Evolutionary conservation across 2,113 vertebrate species (phyloP).

Genomic region (Lonchura striata): DNA sequence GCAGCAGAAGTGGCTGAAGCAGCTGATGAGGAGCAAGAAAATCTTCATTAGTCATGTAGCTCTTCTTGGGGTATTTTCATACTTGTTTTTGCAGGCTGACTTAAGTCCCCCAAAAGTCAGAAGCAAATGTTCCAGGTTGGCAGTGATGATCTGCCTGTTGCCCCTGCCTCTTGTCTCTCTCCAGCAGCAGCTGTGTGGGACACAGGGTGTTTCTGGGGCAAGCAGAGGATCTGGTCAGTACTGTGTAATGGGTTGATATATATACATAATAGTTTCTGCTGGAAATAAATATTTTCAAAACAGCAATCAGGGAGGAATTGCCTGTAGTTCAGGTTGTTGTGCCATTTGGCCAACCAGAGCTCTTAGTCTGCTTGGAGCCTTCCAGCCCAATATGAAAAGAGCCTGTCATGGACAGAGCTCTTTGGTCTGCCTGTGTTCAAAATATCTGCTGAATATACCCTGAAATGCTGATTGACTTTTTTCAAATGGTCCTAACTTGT

Average conservation of each 20-base stretch:
- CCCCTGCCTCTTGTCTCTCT: not conserved
- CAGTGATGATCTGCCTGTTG: not conserved
- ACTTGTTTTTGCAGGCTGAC: not conserved
- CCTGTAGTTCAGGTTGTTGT: not conserved
- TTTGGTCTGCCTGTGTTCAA: slow-evolving; percentile 17
- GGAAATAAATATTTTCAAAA: not conserved
- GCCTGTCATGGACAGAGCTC: not conserved
- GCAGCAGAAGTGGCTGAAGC: not conserved
- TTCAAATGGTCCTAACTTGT: slow-evolving; percentile 57
- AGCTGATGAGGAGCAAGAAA: not conserved
- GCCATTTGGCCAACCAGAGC: not conserved
- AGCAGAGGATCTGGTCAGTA: not conserved
- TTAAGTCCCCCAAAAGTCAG: not conserved
- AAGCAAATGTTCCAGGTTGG: not conserved
- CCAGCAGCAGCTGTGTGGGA: not conserved
- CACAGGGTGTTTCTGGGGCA: not conserved
- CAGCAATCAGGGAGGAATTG: not conserved
- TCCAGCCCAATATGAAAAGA: not conserved
- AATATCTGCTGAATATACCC: slow-evolving; percentile 52
- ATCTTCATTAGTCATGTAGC: not conserved
- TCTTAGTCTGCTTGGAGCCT: not conserved
- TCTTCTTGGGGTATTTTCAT: not conserved
- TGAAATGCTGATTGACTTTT: slow-evolving; percentile 22
- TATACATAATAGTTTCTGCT: not conserved
- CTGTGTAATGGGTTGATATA: not conserved